These are phyloP conservation scores for Hemibagrus guttatus DNA, from an alignment of 2,797 vertebrate species.

Conservation along the genomic window DNA sequence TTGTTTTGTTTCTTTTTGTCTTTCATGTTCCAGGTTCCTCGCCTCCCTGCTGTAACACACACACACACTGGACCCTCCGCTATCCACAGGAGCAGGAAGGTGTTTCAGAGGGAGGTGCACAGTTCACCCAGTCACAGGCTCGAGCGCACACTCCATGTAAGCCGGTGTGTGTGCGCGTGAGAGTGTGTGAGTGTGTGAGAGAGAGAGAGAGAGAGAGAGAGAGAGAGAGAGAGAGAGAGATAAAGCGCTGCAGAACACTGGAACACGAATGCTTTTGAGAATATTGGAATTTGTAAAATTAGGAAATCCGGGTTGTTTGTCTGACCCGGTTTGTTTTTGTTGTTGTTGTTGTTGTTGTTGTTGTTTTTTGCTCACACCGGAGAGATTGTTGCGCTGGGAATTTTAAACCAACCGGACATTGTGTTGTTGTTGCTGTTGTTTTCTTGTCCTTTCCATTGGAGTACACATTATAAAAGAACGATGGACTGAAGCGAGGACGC, in stretches of 20 bases:
- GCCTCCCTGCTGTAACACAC: background rate
- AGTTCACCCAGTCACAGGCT: constrained; percentile 8
- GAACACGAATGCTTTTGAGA: background rate
- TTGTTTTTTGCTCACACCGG: background rate
- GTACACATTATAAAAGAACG: too few relatives aligned
- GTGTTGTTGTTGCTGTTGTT: background rate
- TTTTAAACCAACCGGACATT: background rate
- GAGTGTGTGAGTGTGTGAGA: background rate
- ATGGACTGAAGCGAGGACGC: constrained; percentile 9
- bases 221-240: background rate
- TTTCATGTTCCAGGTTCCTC: background rate
- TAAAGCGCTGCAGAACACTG: background rate
- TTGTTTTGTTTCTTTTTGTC: background rate
- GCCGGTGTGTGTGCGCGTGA: background rate
- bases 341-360: background rate
- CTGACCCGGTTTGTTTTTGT: background rate
- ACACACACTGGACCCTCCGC: background rate
- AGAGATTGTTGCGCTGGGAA: background rate
- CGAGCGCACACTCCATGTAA: background rate
- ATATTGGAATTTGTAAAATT: background rate
- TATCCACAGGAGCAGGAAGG: background rate
- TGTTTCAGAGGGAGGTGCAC: background rate
- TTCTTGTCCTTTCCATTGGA: background rate
- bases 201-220: constrained; percentile 4
- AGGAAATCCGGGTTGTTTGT: background rate